These are phyloP conservation scores for Phenacoccus solenopsis DNA, from an alignment of 1,140 invertebrate genomes.

Conservation along the genomic window DNA sequence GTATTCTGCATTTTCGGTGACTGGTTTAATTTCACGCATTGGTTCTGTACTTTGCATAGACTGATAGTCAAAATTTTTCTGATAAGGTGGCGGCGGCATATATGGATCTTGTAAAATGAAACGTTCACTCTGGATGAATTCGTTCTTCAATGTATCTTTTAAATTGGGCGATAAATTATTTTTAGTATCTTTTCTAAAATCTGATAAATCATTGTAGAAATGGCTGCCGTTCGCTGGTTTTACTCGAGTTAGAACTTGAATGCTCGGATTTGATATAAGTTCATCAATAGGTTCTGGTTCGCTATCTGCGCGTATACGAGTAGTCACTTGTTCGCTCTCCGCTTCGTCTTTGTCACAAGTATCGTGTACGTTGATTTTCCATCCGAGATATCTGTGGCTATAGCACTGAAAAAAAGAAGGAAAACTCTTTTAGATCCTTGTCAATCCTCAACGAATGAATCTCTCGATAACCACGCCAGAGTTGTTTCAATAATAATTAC, in stretches of 20 bases:
- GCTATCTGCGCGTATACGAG: slow-evolving; percentile 34
- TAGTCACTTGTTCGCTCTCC: slow-evolving; percentile 39
- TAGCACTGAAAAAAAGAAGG: slow-evolving; percentile 56
- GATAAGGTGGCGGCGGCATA: background rate
- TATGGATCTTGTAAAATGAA: slow-evolving; percentile 8
- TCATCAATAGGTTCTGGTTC: slow-evolving; percentile 37
- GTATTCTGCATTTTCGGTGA: background rate
- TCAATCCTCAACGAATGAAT: no score
- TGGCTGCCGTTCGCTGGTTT: slow-evolving; percentile 41
- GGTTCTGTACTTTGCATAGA: slow-evolving; percentile 5
- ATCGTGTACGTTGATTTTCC: slow-evolving; percentile 87
- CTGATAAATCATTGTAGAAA: background rate
- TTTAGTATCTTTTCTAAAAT: background rate
- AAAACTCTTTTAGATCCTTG: no score
- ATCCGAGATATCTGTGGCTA: slow-evolving; percentile 81
- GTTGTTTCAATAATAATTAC: no score
- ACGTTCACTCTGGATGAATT: background rate
- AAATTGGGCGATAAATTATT: background rate
- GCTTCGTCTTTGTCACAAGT: slow-evolving; percentile 46
- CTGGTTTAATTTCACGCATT: background rate
- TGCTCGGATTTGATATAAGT: slow-evolving; percentile 44
- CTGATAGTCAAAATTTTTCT: slow-evolving; percentile 12
- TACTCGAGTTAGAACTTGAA: slow-evolving; percentile 54
- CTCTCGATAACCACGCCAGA: no score
- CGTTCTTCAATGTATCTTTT: background rate